A percentile compares a stretch with the other conserved stretches of the same genome.
Conservation (phyloP, 2,797 vertebrate genomes). For the Anabas testudineus region DNA sequence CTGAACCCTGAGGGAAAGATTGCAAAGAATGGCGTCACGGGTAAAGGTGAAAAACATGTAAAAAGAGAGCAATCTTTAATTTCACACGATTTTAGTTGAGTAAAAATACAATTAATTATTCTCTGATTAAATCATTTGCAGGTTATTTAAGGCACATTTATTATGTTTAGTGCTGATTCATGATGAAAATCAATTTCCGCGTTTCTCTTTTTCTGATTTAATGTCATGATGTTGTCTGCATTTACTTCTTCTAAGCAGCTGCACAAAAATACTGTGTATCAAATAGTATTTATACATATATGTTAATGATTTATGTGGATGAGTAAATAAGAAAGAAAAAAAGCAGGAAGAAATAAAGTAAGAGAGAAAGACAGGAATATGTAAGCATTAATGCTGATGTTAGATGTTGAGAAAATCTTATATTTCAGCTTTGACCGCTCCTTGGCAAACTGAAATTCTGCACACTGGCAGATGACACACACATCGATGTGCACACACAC, state of each 20-base stretch:
- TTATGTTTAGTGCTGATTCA: not conserved
- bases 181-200: not conserved
- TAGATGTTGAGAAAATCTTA: conserved; percentile 35
- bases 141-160: not conserved
- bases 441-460: conserved; percentile 37
- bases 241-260: not conserved
- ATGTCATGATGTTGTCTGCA: no score
- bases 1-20: not conserved
- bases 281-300: no score
- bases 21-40: not conserved
- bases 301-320: no score
- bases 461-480: conserved; percentile 41
- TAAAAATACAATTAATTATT: not conserved
- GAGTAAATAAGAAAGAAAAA: conserved; percentile 2
- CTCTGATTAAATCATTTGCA: not conserved
- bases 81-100: not conserved
- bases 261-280: not conserved
- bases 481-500: conserved; percentile 39
- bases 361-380: not conserved
- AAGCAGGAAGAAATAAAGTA: not conserved
- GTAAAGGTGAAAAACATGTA: not conserved
- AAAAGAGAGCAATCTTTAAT: not conserved
- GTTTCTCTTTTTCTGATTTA: not conserved
- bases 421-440: conserved; percentile 34
- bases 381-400: conserved; percentile 30